Percentiles rank a stretch among this genome's conserved stretches.
phyloP scores from a whole-genome alignment of 2,797 vertebrate species.

The Hipposideros larvatus region DNA sequence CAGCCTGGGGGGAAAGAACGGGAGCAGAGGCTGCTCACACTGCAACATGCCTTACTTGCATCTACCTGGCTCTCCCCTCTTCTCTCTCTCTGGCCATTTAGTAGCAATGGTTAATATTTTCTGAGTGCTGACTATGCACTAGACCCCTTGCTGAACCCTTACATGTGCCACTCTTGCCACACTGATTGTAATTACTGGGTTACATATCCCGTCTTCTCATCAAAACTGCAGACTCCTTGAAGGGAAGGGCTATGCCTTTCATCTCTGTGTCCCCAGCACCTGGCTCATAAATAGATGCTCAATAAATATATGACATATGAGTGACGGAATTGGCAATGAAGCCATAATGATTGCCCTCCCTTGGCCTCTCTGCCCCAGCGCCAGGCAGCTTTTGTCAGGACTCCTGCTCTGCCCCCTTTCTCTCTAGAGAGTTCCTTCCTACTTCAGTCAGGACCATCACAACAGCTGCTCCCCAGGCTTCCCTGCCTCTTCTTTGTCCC shows the following conservation, averaged over 20 bases:
- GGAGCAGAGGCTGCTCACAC: background rate
- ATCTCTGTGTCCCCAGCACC: conserved; percentile 54
- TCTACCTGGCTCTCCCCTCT: background rate
- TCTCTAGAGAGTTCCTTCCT: background rate
- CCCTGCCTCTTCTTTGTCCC: background rate
- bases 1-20: background rate
- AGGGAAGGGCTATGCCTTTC: conserved; percentile 47
- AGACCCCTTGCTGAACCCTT: background rate
- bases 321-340: background rate
- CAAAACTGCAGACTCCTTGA: conserved; percentile 10
- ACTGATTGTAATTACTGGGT: conserved; percentile 28
- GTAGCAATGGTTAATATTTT: background rate
- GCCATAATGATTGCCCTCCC: background rate
- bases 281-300: conserved; percentile 60
- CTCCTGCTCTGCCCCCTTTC: background rate
- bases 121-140: background rate
- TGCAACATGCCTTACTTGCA: background rate
- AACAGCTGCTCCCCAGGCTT: background rate
- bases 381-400: background rate
- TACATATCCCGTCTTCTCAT: background rate
- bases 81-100: background rate
- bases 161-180: background rate
- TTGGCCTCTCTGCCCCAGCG: background rate
- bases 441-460: background rate
- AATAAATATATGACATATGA: conserved; percentile 45